These are phyloP conservation scores for Latrodectus hesperus DNA, from an alignment of 2,888 invertebrate species.

Conservation along the genomic window DNA sequence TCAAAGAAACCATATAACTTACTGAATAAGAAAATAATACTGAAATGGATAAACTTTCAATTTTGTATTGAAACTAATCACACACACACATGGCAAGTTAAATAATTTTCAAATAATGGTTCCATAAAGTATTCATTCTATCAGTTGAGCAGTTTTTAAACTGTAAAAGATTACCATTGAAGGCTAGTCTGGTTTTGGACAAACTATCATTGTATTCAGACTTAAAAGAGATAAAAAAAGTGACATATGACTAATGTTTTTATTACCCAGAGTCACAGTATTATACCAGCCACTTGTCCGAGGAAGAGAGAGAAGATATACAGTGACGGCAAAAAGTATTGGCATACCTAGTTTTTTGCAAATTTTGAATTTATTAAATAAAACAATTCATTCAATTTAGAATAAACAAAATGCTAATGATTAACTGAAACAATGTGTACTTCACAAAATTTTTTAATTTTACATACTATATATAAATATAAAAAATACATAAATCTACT, in stretches of 20 bases:
- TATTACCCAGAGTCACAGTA: neutral
- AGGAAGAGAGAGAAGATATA: neutral
- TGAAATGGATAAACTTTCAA: slow-evolving; percentile 2
- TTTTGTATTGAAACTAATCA: slow-evolving; percentile 17
- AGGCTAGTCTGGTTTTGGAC: slow-evolving; percentile 12
- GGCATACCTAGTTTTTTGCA: too few species aligned
- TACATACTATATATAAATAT: too few species aligned
- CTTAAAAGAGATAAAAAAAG: slow-evolving; percentile 1
- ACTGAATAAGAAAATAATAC: slow-evolving; percentile 15
- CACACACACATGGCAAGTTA: neutral
- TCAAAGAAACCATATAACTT: neutral
- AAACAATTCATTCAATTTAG: too few species aligned
- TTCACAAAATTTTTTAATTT: too few species aligned
- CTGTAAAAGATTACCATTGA: neutral
- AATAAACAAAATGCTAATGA: too few species aligned
- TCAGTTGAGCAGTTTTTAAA: too few species aligned
- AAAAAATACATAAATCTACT: too few species aligned
- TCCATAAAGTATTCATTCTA: too few species aligned
- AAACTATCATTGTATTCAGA: slow-evolving; percentile 5
- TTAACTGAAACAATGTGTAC: too few species aligned
- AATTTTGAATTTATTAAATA: too few species aligned
- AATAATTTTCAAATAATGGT: too few species aligned
- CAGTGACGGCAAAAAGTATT: too few species aligned
- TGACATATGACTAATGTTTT: neutral
- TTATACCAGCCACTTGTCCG: neutral